These are phyloP conservation scores for Tinamus major DNA, from an alignment of 2,797 vertebrate genomes.

Conservation along the genomic window DNA sequence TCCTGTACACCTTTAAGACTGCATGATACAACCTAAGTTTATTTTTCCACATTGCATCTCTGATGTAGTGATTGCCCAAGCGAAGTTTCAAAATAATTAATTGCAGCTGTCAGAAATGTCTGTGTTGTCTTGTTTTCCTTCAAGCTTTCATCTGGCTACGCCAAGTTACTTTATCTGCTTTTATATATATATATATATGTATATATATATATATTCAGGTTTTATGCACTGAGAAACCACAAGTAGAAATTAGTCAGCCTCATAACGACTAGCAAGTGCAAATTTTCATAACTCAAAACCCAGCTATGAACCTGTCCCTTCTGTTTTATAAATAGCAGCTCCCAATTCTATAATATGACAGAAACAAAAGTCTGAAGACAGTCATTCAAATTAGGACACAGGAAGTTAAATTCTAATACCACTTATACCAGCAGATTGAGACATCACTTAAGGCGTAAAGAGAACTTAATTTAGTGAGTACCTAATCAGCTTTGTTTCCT, in stretches of 20 bases:
- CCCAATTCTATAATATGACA: background rate
- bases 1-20: background rate
- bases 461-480: conserved; percentile 61
- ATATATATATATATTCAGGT: background rate
- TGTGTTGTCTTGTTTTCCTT: background rate
- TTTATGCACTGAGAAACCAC: background rate
- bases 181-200: background rate
- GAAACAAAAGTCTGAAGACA: background rate
- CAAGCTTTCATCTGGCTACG: background rate
- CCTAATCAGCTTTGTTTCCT: conserved; percentile 68
- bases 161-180: background rate
- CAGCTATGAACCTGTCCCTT: background rate
- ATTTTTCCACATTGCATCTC: background rate
- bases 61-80: background rate
- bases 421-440: background rate
- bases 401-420: conserved; percentile 6
- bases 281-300: background rate
- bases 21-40: background rate
- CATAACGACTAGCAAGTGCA: background rate
- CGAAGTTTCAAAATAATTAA: background rate
- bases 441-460: conserved; percentile 28
- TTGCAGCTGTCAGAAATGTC: background rate
- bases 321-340: background rate
- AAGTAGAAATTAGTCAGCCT: background rate
- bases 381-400: background rate